Evolutionary conservation across 1,140 invertebrate species (phyloP).

Genomic region (Eciton burchellii): DNA sequence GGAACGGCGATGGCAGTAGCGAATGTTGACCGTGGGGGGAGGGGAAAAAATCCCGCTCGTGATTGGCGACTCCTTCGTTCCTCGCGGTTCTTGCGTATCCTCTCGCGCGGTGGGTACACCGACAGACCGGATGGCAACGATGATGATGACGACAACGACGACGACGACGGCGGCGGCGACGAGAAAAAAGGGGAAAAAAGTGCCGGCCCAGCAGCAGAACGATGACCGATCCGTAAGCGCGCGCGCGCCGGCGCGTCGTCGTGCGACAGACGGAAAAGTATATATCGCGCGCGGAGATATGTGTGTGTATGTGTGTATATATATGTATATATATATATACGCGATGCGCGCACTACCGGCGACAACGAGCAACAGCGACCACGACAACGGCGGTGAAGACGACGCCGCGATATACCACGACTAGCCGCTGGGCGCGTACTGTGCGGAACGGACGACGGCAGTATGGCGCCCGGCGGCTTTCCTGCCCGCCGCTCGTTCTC

Average conservation of each 20-base stretch:
- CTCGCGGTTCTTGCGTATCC: neutral
- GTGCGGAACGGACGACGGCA: constrained; percentile 73
- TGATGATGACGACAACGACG: neutral
- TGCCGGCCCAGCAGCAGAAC: constrained; percentile 26
- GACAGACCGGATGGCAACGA: neutral
- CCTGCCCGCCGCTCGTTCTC: constrained; percentile 63
- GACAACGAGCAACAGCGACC: constrained; percentile 52
- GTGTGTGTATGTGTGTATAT: neutral
- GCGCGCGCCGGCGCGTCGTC: constrained; percentile 40
- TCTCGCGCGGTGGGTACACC: too few relatives aligned
- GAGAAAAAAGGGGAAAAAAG: neutral
- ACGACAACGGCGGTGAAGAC: constrained; percentile 31
- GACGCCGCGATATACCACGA: constrained; percentile 65
- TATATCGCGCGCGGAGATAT: neutral
- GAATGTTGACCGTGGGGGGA: neutral
- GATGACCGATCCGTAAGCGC: neutral
- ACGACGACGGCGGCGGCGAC: neutral
- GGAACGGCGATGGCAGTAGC: neutral
- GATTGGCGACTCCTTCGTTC: constrained; percentile 3
- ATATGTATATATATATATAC: neutral
- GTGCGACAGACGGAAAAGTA: neutral
- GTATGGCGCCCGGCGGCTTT: constrained; percentile 77
- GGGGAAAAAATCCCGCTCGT: neutral
- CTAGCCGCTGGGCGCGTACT: constrained; percentile 77
- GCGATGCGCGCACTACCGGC: constrained; percentile 38